A percentile compares a stretch with the other conserved stretches of the same genome.
Conservation (phyloP, 1,140 invertebrate genomes). For the Leptinotarsa texana region DNA sequence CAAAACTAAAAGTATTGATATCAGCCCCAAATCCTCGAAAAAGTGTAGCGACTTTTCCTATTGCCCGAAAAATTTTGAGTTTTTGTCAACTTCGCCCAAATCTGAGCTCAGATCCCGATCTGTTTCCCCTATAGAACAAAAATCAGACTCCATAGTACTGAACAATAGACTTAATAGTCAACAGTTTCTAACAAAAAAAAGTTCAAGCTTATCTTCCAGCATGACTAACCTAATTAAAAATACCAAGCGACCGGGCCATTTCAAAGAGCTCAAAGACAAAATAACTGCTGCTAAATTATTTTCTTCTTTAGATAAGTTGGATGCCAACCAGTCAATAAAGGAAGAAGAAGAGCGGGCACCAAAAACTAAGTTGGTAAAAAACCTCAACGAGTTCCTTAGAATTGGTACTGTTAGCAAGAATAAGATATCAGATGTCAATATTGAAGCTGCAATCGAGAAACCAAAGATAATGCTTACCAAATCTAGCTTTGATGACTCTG, state of each 20-base stretch:
- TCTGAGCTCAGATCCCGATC: conserved; percentile 47
- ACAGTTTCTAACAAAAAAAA: conserved; percentile 43
- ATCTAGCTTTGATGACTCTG: conserved; percentile 58
- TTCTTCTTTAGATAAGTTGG: conserved; percentile 60
- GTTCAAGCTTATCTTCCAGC: conserved; percentile 50
- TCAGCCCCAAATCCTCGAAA: conserved; percentile 39
- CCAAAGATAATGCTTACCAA: conserved; percentile 58
- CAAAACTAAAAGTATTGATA: conserved; percentile 37
- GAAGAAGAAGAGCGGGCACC: conserved; percentile 49
- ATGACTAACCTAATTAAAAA: conserved; percentile 52
- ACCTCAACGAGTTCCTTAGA: conserved; percentile 82
- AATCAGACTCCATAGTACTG: conserved; percentile 52
- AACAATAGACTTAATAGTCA: conserved; percentile 49
- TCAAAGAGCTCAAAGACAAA: conserved; percentile 61
- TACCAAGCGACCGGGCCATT: conserved; percentile 56
- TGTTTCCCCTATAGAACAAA: conserved; percentile 51
- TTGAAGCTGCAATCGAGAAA: conserved; percentile 45
- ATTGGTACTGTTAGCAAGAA: conserved; percentile 71
- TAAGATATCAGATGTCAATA: conserved; percentile 51
- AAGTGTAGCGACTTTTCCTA: conserved; percentile 10
- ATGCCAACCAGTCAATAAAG: conserved; percentile 49
- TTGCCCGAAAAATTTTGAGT: conserved; percentile 16
- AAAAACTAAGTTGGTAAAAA: conserved; percentile 72
- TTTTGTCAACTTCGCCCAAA: conserved; percentile 32
- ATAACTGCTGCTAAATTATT: conserved; percentile 58